These are phyloP conservation scores for Ophioninae sp. DNA, from an alignment of 2,888 invertebrate species.

Conservation along the genomic window DNA sequence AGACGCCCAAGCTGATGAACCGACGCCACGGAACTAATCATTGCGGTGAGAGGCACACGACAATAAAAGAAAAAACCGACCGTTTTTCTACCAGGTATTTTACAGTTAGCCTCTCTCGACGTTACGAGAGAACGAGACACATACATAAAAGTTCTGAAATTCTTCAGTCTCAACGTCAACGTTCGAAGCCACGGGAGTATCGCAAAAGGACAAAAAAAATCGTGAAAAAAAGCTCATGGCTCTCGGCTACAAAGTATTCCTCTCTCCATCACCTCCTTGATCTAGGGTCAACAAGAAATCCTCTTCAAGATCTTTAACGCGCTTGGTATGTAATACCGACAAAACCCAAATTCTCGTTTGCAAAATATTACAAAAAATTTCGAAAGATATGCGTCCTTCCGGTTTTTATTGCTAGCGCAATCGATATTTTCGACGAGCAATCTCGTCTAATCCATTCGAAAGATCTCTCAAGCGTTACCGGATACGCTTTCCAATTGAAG, in stretches of 20 bases:
- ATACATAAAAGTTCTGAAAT: conserved; percentile 54
- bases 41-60: conserved; percentile 57
- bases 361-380: neutral
- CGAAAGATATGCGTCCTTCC: too few relatives aligned
- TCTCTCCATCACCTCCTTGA: conserved; percentile 11
- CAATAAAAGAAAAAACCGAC: conserved; percentile 55
- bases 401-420: neutral
- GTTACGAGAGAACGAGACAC: conserved; percentile 41
- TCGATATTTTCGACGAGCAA: conserved; percentile 1
- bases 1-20: conserved; percentile 41
- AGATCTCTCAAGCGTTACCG: neutral
- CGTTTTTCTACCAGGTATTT: conserved; percentile 50
- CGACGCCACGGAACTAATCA: conserved; percentile 58
- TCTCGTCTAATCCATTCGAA: neutral
- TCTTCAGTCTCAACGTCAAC: conserved; percentile 58
- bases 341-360: conserved; percentile 9
- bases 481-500: too few relatives aligned
- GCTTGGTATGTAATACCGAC: conserved; percentile 19
- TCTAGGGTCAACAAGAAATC: conserved; percentile 41
- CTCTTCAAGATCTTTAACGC: conserved; percentile 43
- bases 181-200: conserved; percentile 39
- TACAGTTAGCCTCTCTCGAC: conserved; percentile 53
- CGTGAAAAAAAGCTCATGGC: conserved; percentile 28
- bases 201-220: conserved; percentile 16
- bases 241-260: conserved; percentile 18